Conservation (phyloP, 2,113 vertebrate species). For the Elachura formosa region DNA sequence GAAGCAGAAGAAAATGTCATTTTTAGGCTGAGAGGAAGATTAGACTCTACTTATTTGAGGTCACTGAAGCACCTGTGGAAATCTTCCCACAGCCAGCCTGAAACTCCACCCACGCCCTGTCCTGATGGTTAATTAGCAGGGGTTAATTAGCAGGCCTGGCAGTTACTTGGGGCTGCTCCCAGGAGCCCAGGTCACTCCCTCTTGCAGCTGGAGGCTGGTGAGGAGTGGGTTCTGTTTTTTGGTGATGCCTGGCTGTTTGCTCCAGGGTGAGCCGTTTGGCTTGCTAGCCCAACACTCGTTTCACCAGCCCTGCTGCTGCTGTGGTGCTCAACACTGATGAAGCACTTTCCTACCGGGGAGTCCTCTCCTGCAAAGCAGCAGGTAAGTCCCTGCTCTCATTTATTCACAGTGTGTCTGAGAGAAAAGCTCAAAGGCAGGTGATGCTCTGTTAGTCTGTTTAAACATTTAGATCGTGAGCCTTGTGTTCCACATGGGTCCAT, state of each 20-base stretch:
- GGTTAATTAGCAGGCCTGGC: neutral
- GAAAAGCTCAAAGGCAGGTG: neutral
- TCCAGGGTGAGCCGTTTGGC: neutral
- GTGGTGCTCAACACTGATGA: neutral
- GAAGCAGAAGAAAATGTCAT: neutral
- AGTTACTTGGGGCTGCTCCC: neutral
- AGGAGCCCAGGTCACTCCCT: accelerated
- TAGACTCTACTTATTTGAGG: neutral
- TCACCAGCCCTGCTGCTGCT: neutral
- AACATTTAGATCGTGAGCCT: neutral
- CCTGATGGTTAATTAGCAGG: neutral
- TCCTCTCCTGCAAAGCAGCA: neutral
- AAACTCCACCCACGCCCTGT: neutral
- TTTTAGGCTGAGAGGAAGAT: neutral
- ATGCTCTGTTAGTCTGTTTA: neutral
- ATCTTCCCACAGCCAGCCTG: neutral
- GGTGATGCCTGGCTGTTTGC: neutral
- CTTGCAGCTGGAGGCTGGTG: neutral
- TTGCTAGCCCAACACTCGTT: neutral
- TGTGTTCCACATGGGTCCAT: neutral
- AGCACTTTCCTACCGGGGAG: neutral
- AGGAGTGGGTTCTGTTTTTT: neutral
- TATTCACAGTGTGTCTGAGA: neutral
- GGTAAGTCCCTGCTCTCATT: neutral
- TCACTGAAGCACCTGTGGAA: neutral